phyloP scores from a whole-genome alignment of 1,140 invertebrate species.

The Triops longicaudatus region DNA sequence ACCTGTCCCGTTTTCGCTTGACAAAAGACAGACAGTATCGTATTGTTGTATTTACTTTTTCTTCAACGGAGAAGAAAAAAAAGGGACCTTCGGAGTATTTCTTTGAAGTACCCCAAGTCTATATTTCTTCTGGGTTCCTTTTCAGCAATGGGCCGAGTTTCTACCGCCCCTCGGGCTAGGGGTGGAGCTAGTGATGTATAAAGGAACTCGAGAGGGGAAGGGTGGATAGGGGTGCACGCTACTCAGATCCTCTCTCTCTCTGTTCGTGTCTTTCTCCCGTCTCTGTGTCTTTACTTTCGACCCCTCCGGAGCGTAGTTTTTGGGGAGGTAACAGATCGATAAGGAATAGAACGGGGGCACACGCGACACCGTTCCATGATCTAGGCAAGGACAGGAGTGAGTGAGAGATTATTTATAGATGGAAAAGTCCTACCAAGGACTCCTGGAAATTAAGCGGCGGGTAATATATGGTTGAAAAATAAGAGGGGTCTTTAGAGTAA shows the following conservation, averaged over 20 bases:
- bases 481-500: neutral
- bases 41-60: neutral
- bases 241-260: neutral
- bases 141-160: neutral
- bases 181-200: neutral
- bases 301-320: no score
- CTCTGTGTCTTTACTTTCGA: no score
- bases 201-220: neutral
- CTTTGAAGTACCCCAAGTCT: neutral
- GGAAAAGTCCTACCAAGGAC: neutral
- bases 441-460: neutral
- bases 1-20: neutral
- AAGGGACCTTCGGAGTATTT: neutral
- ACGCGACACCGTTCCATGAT: neutral
- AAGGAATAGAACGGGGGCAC: neutral
- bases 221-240: neutral
- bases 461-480: neutral
- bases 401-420: neutral
- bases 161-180: neutral
- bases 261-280: no score
- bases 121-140: neutral
- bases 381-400: neutral
- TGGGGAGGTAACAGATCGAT: neutral
- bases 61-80: no score
- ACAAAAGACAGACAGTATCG: neutral